phyloP scores from a whole-genome alignment of 2,113 vertebrate genomes.

The Leucopsar rothschildi region DNA sequence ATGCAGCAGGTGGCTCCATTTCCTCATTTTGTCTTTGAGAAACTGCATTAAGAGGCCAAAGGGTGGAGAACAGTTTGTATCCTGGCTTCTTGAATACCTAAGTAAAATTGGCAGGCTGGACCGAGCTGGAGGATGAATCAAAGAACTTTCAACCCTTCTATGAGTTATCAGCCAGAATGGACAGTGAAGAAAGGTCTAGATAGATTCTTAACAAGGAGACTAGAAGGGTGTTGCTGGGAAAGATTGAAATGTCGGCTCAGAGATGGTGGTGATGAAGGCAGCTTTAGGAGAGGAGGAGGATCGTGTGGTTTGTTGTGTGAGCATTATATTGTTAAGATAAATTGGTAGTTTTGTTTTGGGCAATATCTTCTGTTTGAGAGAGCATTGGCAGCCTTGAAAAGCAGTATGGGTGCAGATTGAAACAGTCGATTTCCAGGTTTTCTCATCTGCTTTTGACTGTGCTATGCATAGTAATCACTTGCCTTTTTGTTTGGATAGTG shows the following conservation, averaged over 20 bases:
- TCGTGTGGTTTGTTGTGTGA: background rate
- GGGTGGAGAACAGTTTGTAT: background rate
- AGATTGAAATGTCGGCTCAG: background rate
- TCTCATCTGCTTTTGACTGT: background rate
- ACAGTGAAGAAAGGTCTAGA: background rate
- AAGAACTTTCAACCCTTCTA: background rate
- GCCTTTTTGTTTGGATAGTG: background rate
- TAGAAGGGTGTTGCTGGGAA: background rate
- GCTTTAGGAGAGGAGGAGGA: background rate
- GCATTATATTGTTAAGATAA: background rate
- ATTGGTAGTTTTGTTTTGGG: background rate
- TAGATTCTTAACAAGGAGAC: background rate
- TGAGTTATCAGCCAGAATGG: background rate
- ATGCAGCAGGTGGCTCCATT: constrained; percentile 23
- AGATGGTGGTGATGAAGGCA: background rate
- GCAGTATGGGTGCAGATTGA: background rate
- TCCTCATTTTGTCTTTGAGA: background rate
- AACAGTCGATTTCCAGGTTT: background rate
- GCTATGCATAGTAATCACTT: background rate
- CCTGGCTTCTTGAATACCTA: background rate
- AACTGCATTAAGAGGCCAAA: background rate
- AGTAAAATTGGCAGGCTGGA: background rate
- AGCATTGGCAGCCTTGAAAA: background rate
- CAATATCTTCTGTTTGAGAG: background rate
- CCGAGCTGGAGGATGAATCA: background rate